Base-by-base conservation (phyloP, 1,140 invertebrate genomes). In the Dreissena rostriformis region DNA sequence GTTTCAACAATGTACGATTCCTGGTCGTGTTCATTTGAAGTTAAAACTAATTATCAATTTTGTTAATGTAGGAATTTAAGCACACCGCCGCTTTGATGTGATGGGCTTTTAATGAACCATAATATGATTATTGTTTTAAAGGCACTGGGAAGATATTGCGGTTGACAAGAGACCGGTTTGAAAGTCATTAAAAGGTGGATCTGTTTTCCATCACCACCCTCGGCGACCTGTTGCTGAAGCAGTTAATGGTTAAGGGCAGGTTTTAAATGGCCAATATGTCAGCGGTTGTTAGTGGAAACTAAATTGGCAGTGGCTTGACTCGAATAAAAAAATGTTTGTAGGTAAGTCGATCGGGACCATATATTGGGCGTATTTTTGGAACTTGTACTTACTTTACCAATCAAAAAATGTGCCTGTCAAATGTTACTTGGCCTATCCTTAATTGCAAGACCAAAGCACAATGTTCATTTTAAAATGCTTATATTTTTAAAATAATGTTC, bases 41-140 rank as follows among this genome's bases (percentile, higher is more conserved):
- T 63, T 73, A 57, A 19, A 22, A 11, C 39, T 82, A 82, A 82
- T 82, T 82, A 65, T 52, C 75, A 75, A 82, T 82, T 82, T 74
- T 26, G 80, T 82, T 82, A 82, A 82, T 82, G 80, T 75, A 52
- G 73, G 65, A 82, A 74, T 61, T n/a, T 55, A 49, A n/a, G 19
- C 65, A 22, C 28, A 57, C 12, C 29, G 14, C 4, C 28, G 29
- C 77, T 79, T 79, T 79, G 77, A 79, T 55, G 77, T 70, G 22
- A 24, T 28, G 52, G 66, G 14, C 2, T 51, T 70, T 29, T 53
- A 79, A 52, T 71, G 53, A 39, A 55, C 66, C 57, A 71, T 61
- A 79, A 24, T 68, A 28, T 57, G 39, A 71, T 5, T n/a, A 22
- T 49, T 71, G 52, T n/a, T 65, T 22, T 66, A 29, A 28, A 39